Percentiles rank a stretch among this genome's conserved stretches.
These are phyloP conservation scores for Microplitis demolitor DNA, from an alignment of 1,140 invertebrate genomes.

Conservation along the genomic window DNA sequence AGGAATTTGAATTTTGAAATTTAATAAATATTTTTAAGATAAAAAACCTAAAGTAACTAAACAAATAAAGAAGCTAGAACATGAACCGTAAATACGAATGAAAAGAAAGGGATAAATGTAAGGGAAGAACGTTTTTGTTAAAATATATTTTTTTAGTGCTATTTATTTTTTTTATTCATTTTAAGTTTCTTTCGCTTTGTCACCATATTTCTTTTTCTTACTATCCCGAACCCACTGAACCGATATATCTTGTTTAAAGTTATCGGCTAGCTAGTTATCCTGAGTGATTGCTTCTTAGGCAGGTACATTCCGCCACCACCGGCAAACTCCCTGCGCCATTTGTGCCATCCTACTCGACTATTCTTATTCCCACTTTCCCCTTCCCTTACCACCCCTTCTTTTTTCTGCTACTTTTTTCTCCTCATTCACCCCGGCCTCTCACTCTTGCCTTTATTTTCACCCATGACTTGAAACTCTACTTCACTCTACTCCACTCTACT, in stretches of 20 bases:
- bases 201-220: neutral
- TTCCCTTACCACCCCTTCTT: neutral
- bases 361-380: neutral
- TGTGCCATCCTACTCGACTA: constrained; percentile 14
- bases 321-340: constrained; percentile 17
- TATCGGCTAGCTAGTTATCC: constrained; percentile 48
- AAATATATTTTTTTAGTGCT: neutral
- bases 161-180: constrained; percentile 5
- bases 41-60: too few relatives aligned
- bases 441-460: constrained; percentile 3
- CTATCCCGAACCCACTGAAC: neutral
- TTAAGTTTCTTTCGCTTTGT: constrained; percentile 27
- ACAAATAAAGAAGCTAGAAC: too few relatives aligned
- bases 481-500: too few relatives aligned
- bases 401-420: neutral
- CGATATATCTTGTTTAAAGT: constrained; percentile 49
- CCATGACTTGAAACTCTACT: too few relatives aligned
- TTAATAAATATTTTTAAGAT: too few relatives aligned
- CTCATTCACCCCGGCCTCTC: neutral
- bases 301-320: constrained; percentile 17
- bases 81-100: constrained; percentile 46
- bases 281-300: constrained; percentile 41
- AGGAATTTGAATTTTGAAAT: too few relatives aligned
- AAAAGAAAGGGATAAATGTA: constrained; percentile 41
- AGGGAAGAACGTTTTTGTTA: constrained; percentile 15